phyloP scores from a whole-genome alignment of 2,888 invertebrate species.

The Papilio demoleus region DNA sequence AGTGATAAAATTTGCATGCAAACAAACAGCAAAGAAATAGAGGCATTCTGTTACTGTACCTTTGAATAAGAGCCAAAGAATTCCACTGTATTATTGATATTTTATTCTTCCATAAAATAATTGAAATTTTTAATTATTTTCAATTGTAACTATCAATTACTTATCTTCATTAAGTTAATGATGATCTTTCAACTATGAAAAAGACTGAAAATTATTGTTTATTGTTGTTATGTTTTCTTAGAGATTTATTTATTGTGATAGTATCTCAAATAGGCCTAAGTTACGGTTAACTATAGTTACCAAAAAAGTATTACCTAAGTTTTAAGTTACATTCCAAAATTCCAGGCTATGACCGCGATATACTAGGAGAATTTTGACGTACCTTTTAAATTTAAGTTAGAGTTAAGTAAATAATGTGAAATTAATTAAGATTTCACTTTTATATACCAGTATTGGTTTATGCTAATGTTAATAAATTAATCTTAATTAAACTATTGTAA shows the following conservation, averaged over 20 bases:
- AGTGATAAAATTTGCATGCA: constrained; percentile 15
- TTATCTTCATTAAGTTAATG: constrained; percentile 32
- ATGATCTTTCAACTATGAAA: constrained; percentile 61
- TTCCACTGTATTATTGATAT: constrained; percentile 50
- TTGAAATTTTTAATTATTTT: constrained; percentile 6
- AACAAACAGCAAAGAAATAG: background rate
- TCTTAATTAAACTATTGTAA: constrained; percentile 63
- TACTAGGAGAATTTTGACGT: constrained; percentile 54
- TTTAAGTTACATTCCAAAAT: constrained; percentile 70
- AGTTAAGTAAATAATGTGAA: constrained; percentile 41
- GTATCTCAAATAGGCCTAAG: constrained; percentile 61
- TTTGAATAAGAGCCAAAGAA: constrained; percentile 63
- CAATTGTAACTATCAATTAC: constrained; percentile 13
- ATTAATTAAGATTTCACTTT: constrained; percentile 38
- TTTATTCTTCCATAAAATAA: constrained; percentile 35
- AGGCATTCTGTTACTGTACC: constrained; percentile 48
- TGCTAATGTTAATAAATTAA: constrained; percentile 2
- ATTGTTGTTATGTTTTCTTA: constrained; percentile 73
- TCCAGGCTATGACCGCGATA: constrained; percentile 68
- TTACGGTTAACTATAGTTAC: constrained; percentile 78
- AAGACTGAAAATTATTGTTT: constrained; percentile 78
- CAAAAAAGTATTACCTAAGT: constrained; percentile 80
- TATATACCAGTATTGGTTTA: background rate
- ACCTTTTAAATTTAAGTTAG: constrained; percentile 46
- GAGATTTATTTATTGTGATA: constrained; percentile 81